A percentile compares a stretch with the other conserved stretches of the same genome.
Evolutionary conservation across 2,797 vertebrate genomes (phyloP).

Genomic region (Darevskia nairensis): DNA sequence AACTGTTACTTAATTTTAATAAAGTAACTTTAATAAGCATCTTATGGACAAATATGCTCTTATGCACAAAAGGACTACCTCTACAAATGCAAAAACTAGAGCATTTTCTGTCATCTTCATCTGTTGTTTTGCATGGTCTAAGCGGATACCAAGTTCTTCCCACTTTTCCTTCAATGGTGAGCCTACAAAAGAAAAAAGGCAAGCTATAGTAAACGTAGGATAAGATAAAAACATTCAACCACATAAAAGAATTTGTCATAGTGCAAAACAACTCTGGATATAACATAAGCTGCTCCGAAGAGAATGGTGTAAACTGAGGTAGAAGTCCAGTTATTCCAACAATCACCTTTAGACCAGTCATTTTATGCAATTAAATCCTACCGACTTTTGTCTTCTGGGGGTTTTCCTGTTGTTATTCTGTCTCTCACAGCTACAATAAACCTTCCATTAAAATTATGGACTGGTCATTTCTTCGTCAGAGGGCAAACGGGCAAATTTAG

Average conservation of each 20-base stretch:
- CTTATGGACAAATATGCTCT: background rate
- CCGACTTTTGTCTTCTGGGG: too few relatives aligned
- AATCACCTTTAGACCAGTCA: background rate
- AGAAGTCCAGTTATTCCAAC: background rate
- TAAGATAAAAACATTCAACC: background rate
- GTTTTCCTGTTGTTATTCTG: too few relatives aligned
- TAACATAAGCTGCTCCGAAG: background rate
- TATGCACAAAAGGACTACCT: slow-evolving; percentile 81
- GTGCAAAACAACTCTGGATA: background rate
- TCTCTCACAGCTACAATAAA: too few relatives aligned
- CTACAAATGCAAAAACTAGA: slow-evolving; percentile 95
- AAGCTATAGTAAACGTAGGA: background rate
- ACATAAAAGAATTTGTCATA: background rate
- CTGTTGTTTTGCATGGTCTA: slow-evolving; percentile 93
- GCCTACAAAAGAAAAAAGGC: slow-evolving; percentile 69
- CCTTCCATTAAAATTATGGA: too few relatives aligned
- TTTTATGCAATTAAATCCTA: background rate
- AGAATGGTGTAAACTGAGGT: background rate
- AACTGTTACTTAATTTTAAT: background rate
- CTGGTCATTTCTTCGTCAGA: too few relatives aligned
- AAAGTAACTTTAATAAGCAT: background rate
- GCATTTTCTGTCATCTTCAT: slow-evolving; percentile 92
- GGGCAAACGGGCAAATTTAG: too few relatives aligned
- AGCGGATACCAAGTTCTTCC: slow-evolving; percentile 88
- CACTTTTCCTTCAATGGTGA: slow-evolving; percentile 87